Base-by-base conservation (phyloP, 1,140 invertebrate genomes). In the Fopius arisanus region DNA sequence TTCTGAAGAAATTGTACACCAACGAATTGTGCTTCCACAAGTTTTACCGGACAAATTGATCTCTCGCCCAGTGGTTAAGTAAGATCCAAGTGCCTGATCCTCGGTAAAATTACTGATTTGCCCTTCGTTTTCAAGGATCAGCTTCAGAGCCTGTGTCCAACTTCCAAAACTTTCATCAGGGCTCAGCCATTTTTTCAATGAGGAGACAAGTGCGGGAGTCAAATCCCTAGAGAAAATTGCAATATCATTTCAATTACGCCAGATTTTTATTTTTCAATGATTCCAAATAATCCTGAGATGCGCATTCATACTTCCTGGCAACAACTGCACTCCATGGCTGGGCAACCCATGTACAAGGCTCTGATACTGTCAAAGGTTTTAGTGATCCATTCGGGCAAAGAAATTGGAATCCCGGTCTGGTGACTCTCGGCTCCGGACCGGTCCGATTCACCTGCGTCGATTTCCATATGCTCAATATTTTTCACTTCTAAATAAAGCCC, bases 311-410 rank as follows among this genome's bases (percentile, higher is more conserved):
- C 91, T 82, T 88, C 74, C 83, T 85, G n/a, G 89, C 84, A 0
- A 91, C 82, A 2, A 92, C 78, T 0, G 88, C 82, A 12, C 84
- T 82, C 89, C 91, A 91, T 5, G 91, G 90, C 79, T 92, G 90
- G 37, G 84, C 85, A 0, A 91, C 84, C 90, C 92, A 91, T 16
- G 88, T 76, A 78, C 92, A 93, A 9, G 90, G 90, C 72, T 76
- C 78, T 0, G 77, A 73, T 0, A 73, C 54, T 9, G 85, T 83
- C 4, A 92, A 78, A 0, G 85, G 75, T 0, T 79, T 71, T 0
- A 89, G 76, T 1, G 87, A 88, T 4, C 93, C 93, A 83, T 94
- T 90, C n/a, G 90, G 89, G 84, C 95, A 96, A 41, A 96, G 79
- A 67, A 92, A 86, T 74, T 91, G 79, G 87, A 91, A 75, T n/a